Evolutionary conservation across 1,140 invertebrate species (phyloP).

Genomic region (Bicyclus anynana): DNA sequence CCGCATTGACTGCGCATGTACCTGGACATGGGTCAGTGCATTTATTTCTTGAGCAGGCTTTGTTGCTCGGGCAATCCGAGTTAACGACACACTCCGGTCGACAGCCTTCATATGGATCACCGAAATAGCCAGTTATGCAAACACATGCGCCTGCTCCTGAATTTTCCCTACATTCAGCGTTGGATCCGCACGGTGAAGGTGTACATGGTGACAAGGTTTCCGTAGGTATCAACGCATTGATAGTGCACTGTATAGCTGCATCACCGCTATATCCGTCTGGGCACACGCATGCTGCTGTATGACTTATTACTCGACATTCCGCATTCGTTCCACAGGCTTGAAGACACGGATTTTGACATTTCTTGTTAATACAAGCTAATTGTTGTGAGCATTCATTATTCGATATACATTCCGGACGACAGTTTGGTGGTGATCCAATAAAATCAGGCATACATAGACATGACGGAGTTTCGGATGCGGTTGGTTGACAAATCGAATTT

Average conservation of each 20-base stretch:
- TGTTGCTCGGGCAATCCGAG: constrained; percentile 80
- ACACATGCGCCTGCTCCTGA: constrained; percentile 77
- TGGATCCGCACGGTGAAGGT: constrained; percentile 79
- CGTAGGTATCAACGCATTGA: constrained; percentile 38
- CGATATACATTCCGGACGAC: constrained; percentile 84
- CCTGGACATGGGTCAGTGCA: constrained; percentile 85
- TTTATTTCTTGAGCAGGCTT: constrained; percentile 83
- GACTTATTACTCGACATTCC: constrained; percentile 83
- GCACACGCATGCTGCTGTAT: constrained; percentile 82
- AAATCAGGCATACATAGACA: constrained; percentile 83
- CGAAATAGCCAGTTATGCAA: constrained; percentile 76
- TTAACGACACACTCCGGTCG: constrained; percentile 77
- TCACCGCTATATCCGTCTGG: constrained; percentile 78
- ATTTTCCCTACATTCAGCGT: constrained; percentile 78
- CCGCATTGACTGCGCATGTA: constrained; percentile 85
- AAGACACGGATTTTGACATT: constrained; percentile 85
- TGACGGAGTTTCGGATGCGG: constrained; percentile 73
- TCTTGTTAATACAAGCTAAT: constrained; percentile 84
- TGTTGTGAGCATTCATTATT: constrained; percentile 86
- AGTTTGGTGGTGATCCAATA: constrained; percentile 83
- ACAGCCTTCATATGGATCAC: constrained; percentile 77
- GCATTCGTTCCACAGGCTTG: constrained; percentile 85
- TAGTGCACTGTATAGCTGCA: constrained; percentile 78
- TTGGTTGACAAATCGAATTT: constrained; percentile 84
- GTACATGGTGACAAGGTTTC: constrained; percentile 72